Percentiles rank a stretch among this genome's conserved stretches.
Conservation (phyloP, 2,888 invertebrate genomes). For the Cosmia pyralina region DNA sequence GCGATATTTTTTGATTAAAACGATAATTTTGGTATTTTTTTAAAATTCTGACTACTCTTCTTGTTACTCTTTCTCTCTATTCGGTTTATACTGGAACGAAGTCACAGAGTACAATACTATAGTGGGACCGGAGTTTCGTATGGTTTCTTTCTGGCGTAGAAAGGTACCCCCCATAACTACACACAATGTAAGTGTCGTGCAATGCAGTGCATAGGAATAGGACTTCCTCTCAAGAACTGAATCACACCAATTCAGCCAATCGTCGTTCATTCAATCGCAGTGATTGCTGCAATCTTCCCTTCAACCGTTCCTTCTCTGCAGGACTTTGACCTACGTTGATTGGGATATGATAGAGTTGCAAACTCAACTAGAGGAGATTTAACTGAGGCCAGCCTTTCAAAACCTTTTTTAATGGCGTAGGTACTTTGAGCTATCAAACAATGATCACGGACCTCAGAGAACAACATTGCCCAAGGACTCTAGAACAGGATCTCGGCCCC, state of each 20-base stretch:
- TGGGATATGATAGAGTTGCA: conserved; percentile 18
- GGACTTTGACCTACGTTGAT: conserved; percentile 22
- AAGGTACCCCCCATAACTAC: not conserved
- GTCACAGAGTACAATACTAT: not conserved
- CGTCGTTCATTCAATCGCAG: conserved; percentile 27
- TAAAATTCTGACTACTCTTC: too few species aligned
- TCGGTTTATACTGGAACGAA: not conserved
- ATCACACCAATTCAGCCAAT: conserved; percentile 37
- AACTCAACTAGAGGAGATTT: conserved; percentile 28
- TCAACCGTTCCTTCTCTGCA: conserved; percentile 12
- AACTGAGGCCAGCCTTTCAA: not conserved
- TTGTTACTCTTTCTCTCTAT: not conserved
- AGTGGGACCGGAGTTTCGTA: not conserved
- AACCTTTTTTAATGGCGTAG: too few species aligned
- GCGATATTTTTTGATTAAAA: not conserved
- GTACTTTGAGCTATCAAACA: not conserved
- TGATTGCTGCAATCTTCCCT: conserved; percentile 31
- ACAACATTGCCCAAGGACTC: not conserved
- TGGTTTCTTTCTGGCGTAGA: not conserved
- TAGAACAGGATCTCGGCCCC: not conserved
- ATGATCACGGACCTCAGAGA: not conserved
- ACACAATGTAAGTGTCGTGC: not conserved
- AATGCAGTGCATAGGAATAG: conserved; percentile 1
- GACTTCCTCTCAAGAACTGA: conserved; percentile 24
- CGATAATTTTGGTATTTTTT: not conserved